phyloP scores from a whole-genome alignment of 2,888 invertebrate genomes.

The Dioctria linearis region DNA sequence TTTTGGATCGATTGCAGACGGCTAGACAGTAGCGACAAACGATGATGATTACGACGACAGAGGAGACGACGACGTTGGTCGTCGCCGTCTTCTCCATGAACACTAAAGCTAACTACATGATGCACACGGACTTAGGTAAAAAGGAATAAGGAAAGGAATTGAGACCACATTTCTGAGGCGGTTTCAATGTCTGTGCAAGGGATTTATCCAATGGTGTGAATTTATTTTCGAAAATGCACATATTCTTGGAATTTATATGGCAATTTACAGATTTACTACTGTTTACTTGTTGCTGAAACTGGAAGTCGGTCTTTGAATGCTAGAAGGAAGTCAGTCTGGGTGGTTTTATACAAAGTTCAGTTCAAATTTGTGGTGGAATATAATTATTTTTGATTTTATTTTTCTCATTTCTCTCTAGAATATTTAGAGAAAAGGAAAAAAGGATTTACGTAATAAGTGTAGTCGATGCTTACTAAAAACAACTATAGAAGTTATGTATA shows the following conservation, averaged over 20 bases:
- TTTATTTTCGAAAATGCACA: constrained; percentile 22
- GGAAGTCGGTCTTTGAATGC: neutral
- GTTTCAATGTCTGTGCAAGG: constrained; percentile 9
- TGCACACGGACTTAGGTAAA: constrained; percentile 20
- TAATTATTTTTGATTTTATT: too few species aligned
- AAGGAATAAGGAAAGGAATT: constrained; percentile 24
- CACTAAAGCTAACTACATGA: constrained; percentile 1
- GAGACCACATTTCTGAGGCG: neutral
- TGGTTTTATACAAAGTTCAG: neutral
- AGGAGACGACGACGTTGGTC: constrained; percentile 27
- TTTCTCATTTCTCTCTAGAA: too few species aligned
- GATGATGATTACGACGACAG: constrained; percentile 53
- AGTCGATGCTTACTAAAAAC: too few species aligned
- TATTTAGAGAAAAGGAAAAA: too few species aligned
- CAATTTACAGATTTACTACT: neutral
- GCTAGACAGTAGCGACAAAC: constrained; percentile 54
- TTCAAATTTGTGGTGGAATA: too few species aligned
- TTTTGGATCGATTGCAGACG: constrained; percentile 54
- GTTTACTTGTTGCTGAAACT: neutral
- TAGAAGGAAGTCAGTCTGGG: neutral
- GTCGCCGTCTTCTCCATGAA: constrained; percentile 37
- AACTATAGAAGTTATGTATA: too few species aligned
- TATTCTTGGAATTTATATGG: neutral
- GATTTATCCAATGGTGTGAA: constrained; percentile 31
- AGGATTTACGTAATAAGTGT: too few species aligned